Evolutionary conservation across 2,113 vertebrate genomes (phyloP), one percentile per base, ranked within the genome.

Genomic region (Donacobius atricapilla): DNA sequence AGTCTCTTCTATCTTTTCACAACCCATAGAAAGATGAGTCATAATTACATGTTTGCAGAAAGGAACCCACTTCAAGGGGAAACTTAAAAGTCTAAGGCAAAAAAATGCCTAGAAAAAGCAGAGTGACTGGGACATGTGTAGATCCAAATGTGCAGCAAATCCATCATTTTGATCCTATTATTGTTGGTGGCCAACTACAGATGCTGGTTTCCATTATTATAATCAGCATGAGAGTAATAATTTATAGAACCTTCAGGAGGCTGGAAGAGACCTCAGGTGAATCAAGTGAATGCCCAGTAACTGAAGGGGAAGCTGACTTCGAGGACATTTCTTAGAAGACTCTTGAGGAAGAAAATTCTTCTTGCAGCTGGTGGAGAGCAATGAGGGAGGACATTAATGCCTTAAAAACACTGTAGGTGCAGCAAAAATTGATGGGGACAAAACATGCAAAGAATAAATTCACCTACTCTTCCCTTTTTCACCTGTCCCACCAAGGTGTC

Each of bases 121-220:
- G 24, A 81, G 28, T 58, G 18, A 27, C 3, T 51, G 13, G 23
- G 8, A n/a, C 4, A 45, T 0, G 0, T 24, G 7, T 4, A 1
- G 23, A 25, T 33, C 13, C 20, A 92, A 75, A 58, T 27, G 10
- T 27, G 8, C 23, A 51, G 19, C 35, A 85, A 78, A 94, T 75
- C 9, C 22, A 82, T 17, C 0, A 28, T 44, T 77, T 54, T 56
- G 12, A 60, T 60, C 20, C 4, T 45, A 13, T 8, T 2, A 0
- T 19, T 75, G 13, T 4, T 84, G 31, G 15, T 90, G 31, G 10
- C 44, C 11, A 69, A 6, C 10, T 68, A 21, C 9, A 81, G 28
- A 17, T 53, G 10, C 6, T 37, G 6, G 16, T 69, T 81, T 80
- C 37, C 14, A 30, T 45, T 78, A 28, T 7, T 45, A 37, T 53